Conservation (phyloP, 2,797 vertebrate genomes). For the Anableps anableps region DNA sequence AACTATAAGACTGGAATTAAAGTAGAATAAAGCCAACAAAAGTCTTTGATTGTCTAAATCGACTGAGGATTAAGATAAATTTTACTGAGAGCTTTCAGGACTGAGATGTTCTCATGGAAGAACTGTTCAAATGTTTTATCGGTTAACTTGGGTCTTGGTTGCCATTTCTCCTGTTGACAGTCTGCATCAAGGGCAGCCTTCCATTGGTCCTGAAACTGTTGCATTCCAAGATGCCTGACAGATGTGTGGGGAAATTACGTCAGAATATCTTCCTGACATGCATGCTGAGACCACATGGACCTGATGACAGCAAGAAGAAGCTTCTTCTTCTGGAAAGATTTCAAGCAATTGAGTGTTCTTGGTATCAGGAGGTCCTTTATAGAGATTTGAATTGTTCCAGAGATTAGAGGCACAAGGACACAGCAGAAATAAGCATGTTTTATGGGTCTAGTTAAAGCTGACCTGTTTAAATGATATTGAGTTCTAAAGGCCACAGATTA, state of each 20-base stretch:
- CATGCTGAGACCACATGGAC: slow-evolving; percentile 31
- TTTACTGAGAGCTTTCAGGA: not conserved
- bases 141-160: not conserved
- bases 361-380: slow-evolving; percentile 3
- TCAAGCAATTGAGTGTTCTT: slow-evolving; percentile 5
- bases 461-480: not conserved
- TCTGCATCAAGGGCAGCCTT: slow-evolving; percentile 13
- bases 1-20: not conserved
- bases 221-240: slow-evolving; percentile 43
- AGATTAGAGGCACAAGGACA: not conserved
- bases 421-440: not conserved
- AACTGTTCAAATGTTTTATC: not conserved
- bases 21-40: not conserved
- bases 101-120: not conserved
- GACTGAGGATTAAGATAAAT: not conserved
- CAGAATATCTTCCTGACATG: slow-evolving; percentile 27
- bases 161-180: not conserved
- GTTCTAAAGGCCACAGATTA: not conserved
- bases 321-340: not conserved
- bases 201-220: slow-evolving; percentile 23
- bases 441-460: not conserved
- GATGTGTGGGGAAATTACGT: slow-evolving; percentile 44
- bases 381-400: not conserved
- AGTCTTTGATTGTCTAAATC: not conserved
- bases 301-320: slow-evolving; percentile 7